Evolutionary conservation across 1,140 invertebrate species (phyloP).

Genomic region (Zophobas atratus): DNA sequence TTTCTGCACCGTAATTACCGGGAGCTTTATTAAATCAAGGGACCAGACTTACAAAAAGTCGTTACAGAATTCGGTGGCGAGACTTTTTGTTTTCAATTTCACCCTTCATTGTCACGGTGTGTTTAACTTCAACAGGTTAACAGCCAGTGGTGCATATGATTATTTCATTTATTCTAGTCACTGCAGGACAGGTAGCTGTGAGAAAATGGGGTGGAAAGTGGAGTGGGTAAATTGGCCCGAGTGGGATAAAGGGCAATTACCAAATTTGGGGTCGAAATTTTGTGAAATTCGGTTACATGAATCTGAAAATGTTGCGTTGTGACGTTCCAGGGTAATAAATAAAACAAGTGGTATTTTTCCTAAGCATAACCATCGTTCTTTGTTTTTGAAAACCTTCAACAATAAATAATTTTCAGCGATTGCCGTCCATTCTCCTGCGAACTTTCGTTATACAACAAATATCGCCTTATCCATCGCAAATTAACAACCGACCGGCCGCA

Average conservation of each 20-base stretch:
- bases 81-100: conserved; percentile 44
- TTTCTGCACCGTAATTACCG: conserved; percentile 8
- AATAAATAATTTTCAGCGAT: no score
- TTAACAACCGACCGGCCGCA: conserved; percentile 23
- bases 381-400: no score
- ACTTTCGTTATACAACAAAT: no score
- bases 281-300: neutral
- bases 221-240: neutral
- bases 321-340: neutral
- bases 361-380: no score
- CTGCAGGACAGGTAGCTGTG: conserved; percentile 32
- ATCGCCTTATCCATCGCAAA: conserved; percentile 10
- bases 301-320: neutral
- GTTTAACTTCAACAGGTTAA: conserved; percentile 49
- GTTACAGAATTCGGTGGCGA: conserved; percentile 30
- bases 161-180: conserved; percentile 46
- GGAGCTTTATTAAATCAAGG: conserved; percentile 18
- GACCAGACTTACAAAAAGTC: conserved; percentile 29
- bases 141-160: conserved; percentile 49
- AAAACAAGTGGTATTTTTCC: no score
- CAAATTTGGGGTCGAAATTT: neutral
- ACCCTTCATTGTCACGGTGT: conserved; percentile 47
- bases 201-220: conserved; percentile 38
- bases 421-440: no score
- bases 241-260: neutral